Conservation (phyloP, 1,140 invertebrate species). For the Meloidogyne chitwoodi region DNA sequence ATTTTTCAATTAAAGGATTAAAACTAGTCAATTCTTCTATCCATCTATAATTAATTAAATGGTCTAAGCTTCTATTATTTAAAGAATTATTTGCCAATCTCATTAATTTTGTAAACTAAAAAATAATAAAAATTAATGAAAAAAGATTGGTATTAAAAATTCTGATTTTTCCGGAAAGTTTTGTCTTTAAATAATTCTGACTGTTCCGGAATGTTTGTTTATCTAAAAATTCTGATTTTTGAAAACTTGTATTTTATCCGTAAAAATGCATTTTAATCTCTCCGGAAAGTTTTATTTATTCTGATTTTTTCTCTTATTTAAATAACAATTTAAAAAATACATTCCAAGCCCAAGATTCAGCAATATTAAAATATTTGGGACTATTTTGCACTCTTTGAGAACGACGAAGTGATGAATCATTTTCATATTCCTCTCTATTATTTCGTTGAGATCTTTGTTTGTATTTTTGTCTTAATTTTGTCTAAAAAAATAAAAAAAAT, state of each 20-base stretch:
- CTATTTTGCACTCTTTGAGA: not conserved
- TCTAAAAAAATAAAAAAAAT: not conserved
- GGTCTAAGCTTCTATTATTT: not conserved
- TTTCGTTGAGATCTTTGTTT: not conserved
- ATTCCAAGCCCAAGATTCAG: not conserved
- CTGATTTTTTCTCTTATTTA: too few species aligned
- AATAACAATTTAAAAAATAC: not conserved
- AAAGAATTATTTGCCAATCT: not conserved
- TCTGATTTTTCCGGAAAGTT: not conserved
- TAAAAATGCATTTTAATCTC: too few species aligned
- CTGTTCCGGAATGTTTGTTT: too few species aligned
- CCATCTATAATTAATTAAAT: not conserved
- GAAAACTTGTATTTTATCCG: too few species aligned
- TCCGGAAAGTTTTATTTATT: too few species aligned
- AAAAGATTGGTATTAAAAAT: not conserved
- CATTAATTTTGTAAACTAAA: not conserved
- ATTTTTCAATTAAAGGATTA: not conserved
- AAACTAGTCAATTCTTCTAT: not conserved
- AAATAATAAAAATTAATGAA: not conserved
- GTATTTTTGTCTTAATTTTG: not conserved
- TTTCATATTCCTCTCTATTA: not conserved
- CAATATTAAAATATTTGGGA: not conserved
- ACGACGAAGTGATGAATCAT: not conserved
- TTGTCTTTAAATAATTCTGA: too few species aligned
- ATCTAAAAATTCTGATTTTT: too few species aligned